Conservation (phyloP, 1,140 invertebrate species). For the Eumeta japonica region DNA sequence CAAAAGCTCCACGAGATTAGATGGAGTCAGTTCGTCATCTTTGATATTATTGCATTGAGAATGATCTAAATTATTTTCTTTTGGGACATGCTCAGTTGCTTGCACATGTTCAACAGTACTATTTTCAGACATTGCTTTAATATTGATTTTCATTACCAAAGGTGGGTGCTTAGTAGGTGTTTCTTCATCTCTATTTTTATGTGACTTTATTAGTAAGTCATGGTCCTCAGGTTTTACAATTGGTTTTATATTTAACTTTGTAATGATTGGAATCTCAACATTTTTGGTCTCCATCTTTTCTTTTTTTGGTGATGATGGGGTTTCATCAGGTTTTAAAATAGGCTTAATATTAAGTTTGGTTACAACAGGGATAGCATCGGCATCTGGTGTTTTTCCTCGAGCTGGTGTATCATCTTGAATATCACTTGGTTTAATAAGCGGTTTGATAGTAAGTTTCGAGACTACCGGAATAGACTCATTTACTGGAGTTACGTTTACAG, state of each 20-base stretch:
- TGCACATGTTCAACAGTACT: too few relatives aligned
- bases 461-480: conserved; percentile 37
- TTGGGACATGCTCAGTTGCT: too few relatives aligned
- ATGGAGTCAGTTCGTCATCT: too few relatives aligned
- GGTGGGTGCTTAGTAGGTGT: conserved; percentile 15
- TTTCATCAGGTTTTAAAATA: conserved; percentile 27
- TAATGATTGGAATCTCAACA: conserved; percentile 11
- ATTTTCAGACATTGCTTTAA: conserved; percentile 33
- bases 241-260: too few relatives aligned
- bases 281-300: conserved; percentile 18
- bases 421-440: conserved; percentile 27
- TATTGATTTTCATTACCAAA: conserved; percentile 49
- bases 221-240: too few relatives aligned
- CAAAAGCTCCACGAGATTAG: too few relatives aligned
- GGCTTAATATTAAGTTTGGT: conserved; percentile 50
- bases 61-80: too few relatives aligned
- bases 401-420: background rate
- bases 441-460: conserved; percentile 44
- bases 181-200: conserved; percentile 10
- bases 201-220: conserved; percentile 19
- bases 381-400: conserved; percentile 20
- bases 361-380: conserved; percentile 29
- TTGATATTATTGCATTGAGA: too few relatives aligned
- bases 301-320: conserved; percentile 17
- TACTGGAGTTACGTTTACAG: conserved; percentile 17